phyloP scores from a whole-genome alignment of 2,113 vertebrate genomes.

The Siphamia tubifer region DNA sequence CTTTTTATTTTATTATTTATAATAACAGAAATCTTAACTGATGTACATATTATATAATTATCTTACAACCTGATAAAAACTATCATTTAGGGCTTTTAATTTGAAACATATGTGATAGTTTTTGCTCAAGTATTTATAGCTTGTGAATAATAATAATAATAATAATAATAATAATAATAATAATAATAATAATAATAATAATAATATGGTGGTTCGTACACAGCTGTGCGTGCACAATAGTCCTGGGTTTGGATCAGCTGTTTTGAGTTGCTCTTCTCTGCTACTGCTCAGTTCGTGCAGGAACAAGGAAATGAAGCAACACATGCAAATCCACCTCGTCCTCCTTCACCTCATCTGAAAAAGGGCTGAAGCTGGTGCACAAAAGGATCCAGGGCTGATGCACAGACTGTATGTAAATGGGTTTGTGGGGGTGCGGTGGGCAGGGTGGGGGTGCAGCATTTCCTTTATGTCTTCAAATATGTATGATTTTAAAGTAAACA shows the following conservation, averaged over 20 bases:
- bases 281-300: neutral
- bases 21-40: neutral
- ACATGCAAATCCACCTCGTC: conserved; percentile 45
- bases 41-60: neutral
- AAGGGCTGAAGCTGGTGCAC: neutral
- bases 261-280: neutral
- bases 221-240: neutral
- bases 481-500: conserved; percentile 13
- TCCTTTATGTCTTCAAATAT: too few relatives aligned
- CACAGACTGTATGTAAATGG: conserved; percentile 27
- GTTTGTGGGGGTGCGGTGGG: neutral
- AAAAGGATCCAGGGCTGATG: neutral
- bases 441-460: neutral
- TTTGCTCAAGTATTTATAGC: neutral
- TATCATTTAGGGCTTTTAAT: neutral
- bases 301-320: conserved; percentile 29
- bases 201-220: too few relatives aligned
- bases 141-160: too few relatives aligned
- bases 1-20: conserved; percentile 41
- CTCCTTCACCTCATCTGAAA: neutral
- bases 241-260: neutral
- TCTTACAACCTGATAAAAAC: conserved; percentile 17
- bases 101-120: neutral
- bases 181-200: too few relatives aligned
- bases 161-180: too few relatives aligned